phyloP scores from a whole-genome alignment of 2,888 invertebrate genomes.

The Folsomia candida region DNA sequence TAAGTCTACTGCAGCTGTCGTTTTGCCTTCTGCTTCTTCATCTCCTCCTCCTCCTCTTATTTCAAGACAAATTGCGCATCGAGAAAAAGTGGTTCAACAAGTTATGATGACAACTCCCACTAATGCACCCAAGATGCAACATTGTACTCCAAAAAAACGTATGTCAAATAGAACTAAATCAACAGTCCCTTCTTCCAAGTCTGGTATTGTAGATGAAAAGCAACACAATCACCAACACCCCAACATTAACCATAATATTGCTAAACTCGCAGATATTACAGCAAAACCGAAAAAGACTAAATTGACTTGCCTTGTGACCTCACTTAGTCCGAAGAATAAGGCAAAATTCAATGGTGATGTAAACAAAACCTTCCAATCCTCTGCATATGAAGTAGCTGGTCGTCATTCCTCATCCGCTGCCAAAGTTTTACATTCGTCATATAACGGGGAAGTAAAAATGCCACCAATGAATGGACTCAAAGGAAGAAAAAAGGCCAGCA shows the following conservation, averaged over 20 bases:
- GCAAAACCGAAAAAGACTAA: conserved; percentile 30
- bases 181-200: not conserved
- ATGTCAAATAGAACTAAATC: not conserved
- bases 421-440: not conserved
- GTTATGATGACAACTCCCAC: not conserved
- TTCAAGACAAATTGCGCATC: not conserved
- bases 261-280: not conserved
- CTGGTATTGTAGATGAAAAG: no score
- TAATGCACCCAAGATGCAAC: conserved; percentile 2
- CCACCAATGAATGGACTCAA: not conserved
- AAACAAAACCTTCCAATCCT: not conserved
- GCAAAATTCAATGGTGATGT: conserved; percentile 12
- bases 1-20: not conserved
- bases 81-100: not conserved
- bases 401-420: not conserved
- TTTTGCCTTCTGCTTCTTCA: not conserved
- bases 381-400: not conserved
- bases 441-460: not conserved
- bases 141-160: not conserved
- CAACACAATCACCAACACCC: not conserved
- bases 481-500: not conserved
- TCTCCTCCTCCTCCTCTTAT: not conserved
- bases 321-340: conserved; percentile 30
- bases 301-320: conserved; percentile 33
- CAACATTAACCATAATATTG: not conserved